Conservation (phyloP, 1,140 invertebrate species). For the Drosophila obscura region DNA sequence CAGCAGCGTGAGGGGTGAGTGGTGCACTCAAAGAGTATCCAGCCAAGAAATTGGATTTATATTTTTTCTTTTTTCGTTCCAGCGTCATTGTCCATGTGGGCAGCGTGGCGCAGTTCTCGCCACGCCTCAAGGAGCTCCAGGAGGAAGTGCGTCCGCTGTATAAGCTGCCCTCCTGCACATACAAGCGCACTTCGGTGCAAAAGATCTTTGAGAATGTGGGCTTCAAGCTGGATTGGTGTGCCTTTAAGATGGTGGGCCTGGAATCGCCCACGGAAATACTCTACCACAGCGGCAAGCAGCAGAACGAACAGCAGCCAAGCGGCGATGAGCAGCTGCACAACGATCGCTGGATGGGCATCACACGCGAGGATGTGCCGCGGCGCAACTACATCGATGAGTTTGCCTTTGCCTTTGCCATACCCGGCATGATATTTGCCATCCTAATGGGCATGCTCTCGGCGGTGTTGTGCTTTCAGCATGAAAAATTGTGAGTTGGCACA, state of each 20-base stretch:
- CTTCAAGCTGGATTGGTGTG: slow-evolving; percentile 94
- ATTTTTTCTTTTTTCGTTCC: not conserved
- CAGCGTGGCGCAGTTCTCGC: slow-evolving; percentile 90
- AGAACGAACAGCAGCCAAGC: slow-evolving; percentile 36
- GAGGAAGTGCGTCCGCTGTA: slow-evolving; percentile 92
- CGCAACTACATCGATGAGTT: slow-evolving; percentile 90
- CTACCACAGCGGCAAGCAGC: slow-evolving; percentile 61
- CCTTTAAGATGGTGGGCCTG: slow-evolving; percentile 89
- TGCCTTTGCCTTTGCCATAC: slow-evolving; percentile 88
- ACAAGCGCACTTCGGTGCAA: slow-evolving; percentile 93
- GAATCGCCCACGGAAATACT: slow-evolving; percentile 77
- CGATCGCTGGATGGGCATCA: slow-evolving; percentile 81
- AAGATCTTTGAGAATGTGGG: slow-evolving; percentile 91
- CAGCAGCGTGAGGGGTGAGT: slow-evolving; percentile 93
- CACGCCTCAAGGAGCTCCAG: slow-evolving; percentile 89
- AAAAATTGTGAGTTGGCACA: slow-evolving; percentile 89
- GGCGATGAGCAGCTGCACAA: slow-evolving; percentile 28
- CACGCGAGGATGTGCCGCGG: slow-evolving; percentile 86
- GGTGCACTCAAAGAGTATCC: not conserved
- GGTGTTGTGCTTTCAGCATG: slow-evolving; percentile 90
- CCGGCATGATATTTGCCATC: slow-evolving; percentile 88
- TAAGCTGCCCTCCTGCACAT: slow-evolving; percentile 91
- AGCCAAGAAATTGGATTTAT: not conserved
- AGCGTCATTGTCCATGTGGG: slow-evolving; percentile 93
- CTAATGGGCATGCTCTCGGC: slow-evolving; percentile 88